phyloP scores from a whole-genome alignment of 2,113 vertebrate species.

The Amphiprion percula region DNA sequence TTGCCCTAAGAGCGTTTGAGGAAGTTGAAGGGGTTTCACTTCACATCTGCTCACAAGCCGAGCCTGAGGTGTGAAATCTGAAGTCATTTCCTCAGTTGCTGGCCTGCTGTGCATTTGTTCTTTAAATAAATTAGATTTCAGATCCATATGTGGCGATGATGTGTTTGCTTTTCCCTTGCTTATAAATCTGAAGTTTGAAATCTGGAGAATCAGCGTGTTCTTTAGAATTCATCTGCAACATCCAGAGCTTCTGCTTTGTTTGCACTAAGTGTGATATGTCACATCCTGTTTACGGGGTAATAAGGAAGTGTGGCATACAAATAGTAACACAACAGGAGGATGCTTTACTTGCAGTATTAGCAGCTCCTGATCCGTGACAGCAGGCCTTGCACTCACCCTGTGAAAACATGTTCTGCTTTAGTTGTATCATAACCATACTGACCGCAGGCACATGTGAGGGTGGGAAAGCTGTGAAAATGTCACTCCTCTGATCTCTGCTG shows the following conservation, averaged over 20 bases:
- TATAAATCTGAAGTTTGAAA: background rate
- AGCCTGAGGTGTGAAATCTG: background rate
- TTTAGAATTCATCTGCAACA: background rate
- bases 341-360: background rate
- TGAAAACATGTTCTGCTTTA: conserved; percentile 8
- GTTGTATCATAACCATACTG: conserved; percentile 1
- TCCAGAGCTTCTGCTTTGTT: background rate
- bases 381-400: background rate
- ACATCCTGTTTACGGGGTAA: background rate
- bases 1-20: conserved; percentile 25
- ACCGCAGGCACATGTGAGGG: conserved; percentile 1
- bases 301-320: background rate
- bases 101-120: background rate
- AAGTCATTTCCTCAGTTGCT: background rate
- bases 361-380: background rate
- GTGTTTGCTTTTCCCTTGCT: background rate
- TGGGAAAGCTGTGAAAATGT: conserved; percentile 4
- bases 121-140: background rate
- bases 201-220: background rate
- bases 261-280: conserved; percentile 2
- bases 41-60: background rate
- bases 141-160: background rate
- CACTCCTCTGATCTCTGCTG: conserved; percentile 11
- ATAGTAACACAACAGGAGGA: background rate
- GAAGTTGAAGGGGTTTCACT: conserved; percentile 7